Conservation (phyloP, 2,113 vertebrate genomes). For the Syrrhaptes paradoxus region DNA sequence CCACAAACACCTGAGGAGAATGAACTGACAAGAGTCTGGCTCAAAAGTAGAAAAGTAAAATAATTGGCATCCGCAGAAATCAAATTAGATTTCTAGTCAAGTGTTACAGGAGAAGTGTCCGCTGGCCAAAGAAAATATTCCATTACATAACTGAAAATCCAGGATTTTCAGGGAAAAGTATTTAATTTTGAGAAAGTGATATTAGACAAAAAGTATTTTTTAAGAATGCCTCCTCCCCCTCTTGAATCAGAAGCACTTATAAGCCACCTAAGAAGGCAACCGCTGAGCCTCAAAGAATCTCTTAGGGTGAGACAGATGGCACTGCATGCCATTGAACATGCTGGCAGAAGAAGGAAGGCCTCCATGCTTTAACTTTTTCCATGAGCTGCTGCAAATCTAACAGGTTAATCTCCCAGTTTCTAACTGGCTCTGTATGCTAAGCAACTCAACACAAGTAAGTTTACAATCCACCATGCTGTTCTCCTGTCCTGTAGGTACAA, state of each 20-base stretch:
- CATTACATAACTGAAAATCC: background rate
- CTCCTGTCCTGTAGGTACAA: background rate
- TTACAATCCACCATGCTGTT: background rate
- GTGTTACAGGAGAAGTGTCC: background rate
- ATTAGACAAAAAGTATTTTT: background rate
- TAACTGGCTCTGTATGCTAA: background rate
- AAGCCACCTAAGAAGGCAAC: background rate
- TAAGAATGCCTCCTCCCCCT: background rate
- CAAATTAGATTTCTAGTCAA: background rate
- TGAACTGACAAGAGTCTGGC: background rate
- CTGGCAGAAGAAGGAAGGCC: background rate
- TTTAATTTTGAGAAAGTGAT: background rate
- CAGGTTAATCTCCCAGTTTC: background rate
- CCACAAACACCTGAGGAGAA: background rate
- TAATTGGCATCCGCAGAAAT: background rate
- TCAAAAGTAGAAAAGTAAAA: background rate
- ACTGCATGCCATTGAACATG: accelerated
- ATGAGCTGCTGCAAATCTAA: background rate
- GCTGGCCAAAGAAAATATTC: background rate
- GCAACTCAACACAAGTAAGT: background rate
- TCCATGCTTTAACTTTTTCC: background rate
- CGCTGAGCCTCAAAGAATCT: background rate
- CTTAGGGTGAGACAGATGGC: background rate
- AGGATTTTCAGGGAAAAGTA: background rate
- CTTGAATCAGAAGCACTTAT: background rate